Evolutionary conservation across 2,113 vertebrate species (phyloP), one percentile per base, ranked within the genome.

Genomic region (Terrapene triunguis): DNA sequence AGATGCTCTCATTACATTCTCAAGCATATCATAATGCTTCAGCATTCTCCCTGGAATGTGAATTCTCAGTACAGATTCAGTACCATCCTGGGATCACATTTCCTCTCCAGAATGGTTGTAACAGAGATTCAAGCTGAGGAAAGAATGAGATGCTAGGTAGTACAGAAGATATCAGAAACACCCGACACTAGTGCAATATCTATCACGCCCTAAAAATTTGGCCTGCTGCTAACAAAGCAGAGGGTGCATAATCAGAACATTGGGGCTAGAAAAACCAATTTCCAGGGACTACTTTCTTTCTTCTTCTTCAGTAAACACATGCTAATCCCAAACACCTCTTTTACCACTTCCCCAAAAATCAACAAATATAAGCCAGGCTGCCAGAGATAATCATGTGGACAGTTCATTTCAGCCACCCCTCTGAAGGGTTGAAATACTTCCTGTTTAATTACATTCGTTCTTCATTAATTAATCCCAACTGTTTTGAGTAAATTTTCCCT

Each of bases 391-490:
- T 54, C 88, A 93, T 78, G 48, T 4, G 76, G 80, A 89, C 27
- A 16, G 55, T 44, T 89, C 94, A 89, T 84, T 96, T 84, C 55
- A 96, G 88, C 69, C 90, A 96, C 42, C 69, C 69, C 44, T 50
- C 89, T 76, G 4, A 93, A 85, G 38, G 93, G 89, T 84, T 96
- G 91, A 96, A 97, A 95, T 97, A 97, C 96, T 98, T 98, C 97
- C 98, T 97, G 92, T 95, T 97, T 95, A 76, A 91, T 82, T 84
- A 97, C 93, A 81, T 80, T 93, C 92, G 83, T 80, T 93, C 92
- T 96, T 93, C 93, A 94, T 79, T 93, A 98, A 98, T 97, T 95
- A 97, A 96, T 96, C 92, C 94, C 93, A 92, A 80, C 89, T 72
- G 80, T 94, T 96, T 27, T 82, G 92, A 98, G 94, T 90, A 96